Conservation (phyloP, 1,140 invertebrate genomes). For the Neodiprion lecontei region DNA sequence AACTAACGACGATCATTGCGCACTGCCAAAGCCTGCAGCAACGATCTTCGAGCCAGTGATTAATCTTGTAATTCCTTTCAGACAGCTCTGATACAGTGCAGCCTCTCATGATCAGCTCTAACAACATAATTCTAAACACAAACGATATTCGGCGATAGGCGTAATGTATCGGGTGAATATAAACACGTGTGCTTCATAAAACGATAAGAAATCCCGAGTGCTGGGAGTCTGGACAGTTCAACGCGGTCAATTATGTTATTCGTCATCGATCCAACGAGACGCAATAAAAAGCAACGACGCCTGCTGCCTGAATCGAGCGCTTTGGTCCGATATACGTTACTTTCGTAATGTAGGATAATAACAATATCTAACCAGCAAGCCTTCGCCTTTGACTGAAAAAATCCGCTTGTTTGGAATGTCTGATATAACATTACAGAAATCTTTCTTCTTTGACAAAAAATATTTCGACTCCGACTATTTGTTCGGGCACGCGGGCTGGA, state of each 20-base stretch:
- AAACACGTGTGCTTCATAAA: constrained; percentile 4
- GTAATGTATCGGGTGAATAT: background rate
- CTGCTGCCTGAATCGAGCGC: background rate
- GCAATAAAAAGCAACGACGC: background rate
- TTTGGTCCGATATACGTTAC: background rate
- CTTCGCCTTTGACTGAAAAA: no score
- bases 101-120: no score
- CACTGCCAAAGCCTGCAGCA: no score
- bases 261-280: background rate
- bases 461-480: background rate
- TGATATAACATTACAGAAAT: no score
- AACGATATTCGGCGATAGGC: background rate
- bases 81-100: no score
- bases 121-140: background rate
- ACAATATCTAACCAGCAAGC: background rate
- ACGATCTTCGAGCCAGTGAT: no score
- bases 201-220: background rate
- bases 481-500: background rate
- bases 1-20: no score
- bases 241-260: background rate
- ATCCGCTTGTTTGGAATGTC: no score
- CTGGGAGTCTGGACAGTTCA: background rate
- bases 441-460: background rate
- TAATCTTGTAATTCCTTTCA: no score
- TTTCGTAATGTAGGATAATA: no score